Percentiles rank a stretch among this genome's conserved stretches.
Conservation (phyloP, 2,797 vertebrate species). For the Neostethus bicornis region DNA sequence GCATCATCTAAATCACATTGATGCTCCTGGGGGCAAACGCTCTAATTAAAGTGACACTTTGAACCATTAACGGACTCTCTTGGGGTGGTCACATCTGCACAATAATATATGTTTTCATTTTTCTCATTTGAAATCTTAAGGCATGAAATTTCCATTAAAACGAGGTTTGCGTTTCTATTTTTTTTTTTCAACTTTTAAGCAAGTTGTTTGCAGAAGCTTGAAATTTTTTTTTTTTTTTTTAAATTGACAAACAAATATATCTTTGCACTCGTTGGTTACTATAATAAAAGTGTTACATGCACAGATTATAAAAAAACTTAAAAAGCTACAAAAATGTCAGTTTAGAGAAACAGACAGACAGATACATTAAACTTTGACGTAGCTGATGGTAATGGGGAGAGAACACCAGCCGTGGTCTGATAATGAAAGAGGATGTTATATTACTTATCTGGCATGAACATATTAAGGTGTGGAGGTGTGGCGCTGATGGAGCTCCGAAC, state of each 20-base stretch:
- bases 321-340: conserved; percentile 50
- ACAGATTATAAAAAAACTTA: conserved; percentile 65
- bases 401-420: conserved; percentile 67
- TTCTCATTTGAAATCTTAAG: neutral
- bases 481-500: conserved; percentile 69
- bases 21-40: conserved; percentile 19
- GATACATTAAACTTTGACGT: conserved; percentile 57
- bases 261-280: no score
- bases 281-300: conserved; percentile 49
- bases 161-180: no score
- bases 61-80: conserved; percentile 15
- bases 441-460: conserved; percentile 73
- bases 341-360: conserved; percentile 62
- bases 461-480: conserved; percentile 65
- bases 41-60: conserved; percentile 38
- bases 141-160: neutral
- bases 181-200: neutral
- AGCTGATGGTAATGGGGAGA: conserved; percentile 71
- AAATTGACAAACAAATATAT: no score
- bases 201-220: neutral
- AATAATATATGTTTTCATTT: neutral
- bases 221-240: no score
- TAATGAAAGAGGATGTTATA: conserved; percentile 75
- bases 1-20: conserved; percentile 29
- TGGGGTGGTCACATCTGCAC: conserved; percentile 7